A percentile compares a stretch with the other conserved stretches of the same genome.
Conservation (phyloP, 2,888 invertebrate genomes). For the Nymphalis polychloros region DNA sequence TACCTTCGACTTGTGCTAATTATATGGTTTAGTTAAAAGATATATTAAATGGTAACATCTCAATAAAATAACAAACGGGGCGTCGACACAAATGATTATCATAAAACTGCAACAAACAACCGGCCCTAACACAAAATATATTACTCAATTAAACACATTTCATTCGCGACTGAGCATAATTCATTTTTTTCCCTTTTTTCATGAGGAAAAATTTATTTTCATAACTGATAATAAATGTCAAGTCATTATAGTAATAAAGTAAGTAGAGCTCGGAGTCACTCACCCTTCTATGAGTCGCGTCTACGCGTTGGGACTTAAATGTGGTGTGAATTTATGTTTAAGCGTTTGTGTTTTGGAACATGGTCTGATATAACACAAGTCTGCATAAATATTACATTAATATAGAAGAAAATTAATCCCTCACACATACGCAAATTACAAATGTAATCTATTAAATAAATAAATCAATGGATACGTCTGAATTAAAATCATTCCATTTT, state of each 20-base stretch:
- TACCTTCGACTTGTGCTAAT: background rate
- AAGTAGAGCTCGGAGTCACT: constrained; percentile 51
- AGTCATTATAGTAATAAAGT: constrained; percentile 74
- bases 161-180: constrained; percentile 53
- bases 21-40: background rate
- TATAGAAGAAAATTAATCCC: too few relatives aligned
- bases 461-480: too few relatives aligned
- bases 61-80: constrained; percentile 5
- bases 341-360: background rate
- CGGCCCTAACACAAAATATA: constrained; percentile 56
- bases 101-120: constrained; percentile 53
- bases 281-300: constrained; percentile 51
- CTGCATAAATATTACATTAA: too few relatives aligned
- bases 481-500: too few relatives aligned
- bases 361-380: background rate
- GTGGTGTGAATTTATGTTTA: constrained; percentile 29
- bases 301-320: constrained; percentile 39
- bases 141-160: constrained; percentile 64
- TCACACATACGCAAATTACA: too few relatives aligned
- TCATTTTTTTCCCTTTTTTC: constrained; percentile 65
- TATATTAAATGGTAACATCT: background rate
- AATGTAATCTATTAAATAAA: too few relatives aligned
- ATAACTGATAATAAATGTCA: constrained; percentile 76
- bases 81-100: constrained; percentile 31
- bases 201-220: constrained; percentile 69